Base-by-base conservation (phyloP, 2,113 vertebrate genomes). In the Psilopsiagon aurifrons region DNA sequence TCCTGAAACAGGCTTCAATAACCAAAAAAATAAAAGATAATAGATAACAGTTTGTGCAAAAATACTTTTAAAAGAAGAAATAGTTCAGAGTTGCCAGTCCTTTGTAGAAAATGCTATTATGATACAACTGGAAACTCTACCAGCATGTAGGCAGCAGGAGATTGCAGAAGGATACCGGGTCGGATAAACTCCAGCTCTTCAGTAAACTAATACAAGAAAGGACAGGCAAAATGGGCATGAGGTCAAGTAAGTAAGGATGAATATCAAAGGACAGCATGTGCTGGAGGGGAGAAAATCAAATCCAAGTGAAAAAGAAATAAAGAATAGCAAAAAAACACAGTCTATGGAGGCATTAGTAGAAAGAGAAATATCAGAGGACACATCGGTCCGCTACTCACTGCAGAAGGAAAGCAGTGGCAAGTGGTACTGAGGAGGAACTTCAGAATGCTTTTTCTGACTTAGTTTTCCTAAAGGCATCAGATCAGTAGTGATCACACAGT, bases 211-310 rank as follows among this genome's bases (percentile, higher is more conserved):
- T 51, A 60, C 16, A 75, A 74, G 29, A 78, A 83, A 71, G 20
- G n/a, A 64, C 33, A n/a, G 69, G 92, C 51, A 52, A 91, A 78
- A 68, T 5, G 60, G 77, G 17, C 51, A 89, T 52, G 47, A 95
- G 80, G 77, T 94, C 86, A 92, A 96, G 35, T 25, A 51, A 71
- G 22, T 71, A 70, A 95, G 55, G 77, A 91, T 71, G 52, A 80
- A 47, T 89, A 82, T 86, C 69, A 91, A 94, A 97, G 77, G 75
- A 82, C 89, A 84, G 24, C 33, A 67, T 82, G 35, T 1, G 51
- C 92, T 86, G 15, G 66, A 95, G 83, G 71, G 60, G 35, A 92
- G 51, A 95, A 95, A 94, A 95, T 84, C 6, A 86, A 78, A 86
- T 82, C 55, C 23, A 75, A 88, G 55, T 29, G 64, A 78, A 94